Conservation (phyloP, 2,888 invertebrate genomes). For the Matsumyia berberina region DNA sequence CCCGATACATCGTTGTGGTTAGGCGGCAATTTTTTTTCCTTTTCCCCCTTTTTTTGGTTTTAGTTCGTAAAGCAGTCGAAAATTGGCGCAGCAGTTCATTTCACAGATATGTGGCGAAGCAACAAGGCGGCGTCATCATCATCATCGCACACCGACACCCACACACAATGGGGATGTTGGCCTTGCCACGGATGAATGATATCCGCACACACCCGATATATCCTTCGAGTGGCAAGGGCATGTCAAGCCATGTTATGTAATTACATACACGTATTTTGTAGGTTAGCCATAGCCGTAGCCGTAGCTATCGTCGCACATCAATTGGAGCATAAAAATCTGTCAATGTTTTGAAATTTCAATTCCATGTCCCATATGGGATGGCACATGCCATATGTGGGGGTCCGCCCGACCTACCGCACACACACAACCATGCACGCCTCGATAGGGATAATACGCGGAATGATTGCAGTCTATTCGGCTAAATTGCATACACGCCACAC, state of each 20-base stretch:
- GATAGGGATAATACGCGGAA: no score
- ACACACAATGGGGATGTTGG: background rate
- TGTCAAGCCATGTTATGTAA: slow-evolving; percentile 4
- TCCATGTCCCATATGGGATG: background rate
- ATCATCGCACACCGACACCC: background rate
- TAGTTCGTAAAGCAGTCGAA: no score
- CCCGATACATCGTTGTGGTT: no score
- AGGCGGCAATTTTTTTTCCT: no score
- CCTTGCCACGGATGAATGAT: background rate
- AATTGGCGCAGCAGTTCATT: no score
- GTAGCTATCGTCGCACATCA: background rate
- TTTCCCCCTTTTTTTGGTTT: no score
- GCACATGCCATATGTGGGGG: no score
- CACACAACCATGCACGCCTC: no score
- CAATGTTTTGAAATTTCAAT: slow-evolving; percentile 6
- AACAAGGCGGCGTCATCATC: background rate
- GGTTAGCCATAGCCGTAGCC: background rate
- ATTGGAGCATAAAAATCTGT: background rate
- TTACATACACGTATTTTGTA: background rate
- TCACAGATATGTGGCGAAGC: no score
- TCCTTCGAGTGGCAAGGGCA: background rate
- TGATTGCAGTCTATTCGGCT: background rate
- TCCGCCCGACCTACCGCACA: no score
- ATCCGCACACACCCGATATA: background rate
- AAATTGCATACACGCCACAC: no score